A percentile compares a stretch with the other conserved stretches of the same genome.
These are phyloP conservation scores for Ellobius talpinus DNA, from an alignment of 2,113 vertebrate species.

Conservation along the genomic window DNA sequence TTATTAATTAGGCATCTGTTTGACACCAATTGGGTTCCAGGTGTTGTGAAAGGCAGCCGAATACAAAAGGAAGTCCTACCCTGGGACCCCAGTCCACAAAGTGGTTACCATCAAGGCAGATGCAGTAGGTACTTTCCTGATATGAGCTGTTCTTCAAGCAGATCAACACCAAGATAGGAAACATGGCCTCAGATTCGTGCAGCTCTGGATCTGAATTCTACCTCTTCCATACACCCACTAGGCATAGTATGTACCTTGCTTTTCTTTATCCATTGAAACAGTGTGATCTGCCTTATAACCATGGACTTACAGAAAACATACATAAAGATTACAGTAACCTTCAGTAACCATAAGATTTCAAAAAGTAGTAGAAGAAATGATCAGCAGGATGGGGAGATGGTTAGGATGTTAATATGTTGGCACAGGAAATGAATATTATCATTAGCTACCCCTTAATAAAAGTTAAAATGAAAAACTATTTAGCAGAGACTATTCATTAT, in stretches of 20 bases:
- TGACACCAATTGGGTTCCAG: background rate
- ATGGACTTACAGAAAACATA: background rate
- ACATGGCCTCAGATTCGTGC: background rate
- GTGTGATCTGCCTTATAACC: background rate
- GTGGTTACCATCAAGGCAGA: background rate
- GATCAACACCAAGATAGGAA: background rate
- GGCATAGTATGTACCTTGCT: background rate
- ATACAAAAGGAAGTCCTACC: background rate
- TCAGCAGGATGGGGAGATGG: background rate
- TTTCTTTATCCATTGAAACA: background rate
- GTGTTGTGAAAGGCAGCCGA: background rate
- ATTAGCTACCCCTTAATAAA: background rate
- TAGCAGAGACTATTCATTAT: conserved; percentile 43
- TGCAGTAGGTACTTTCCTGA: rapidly evolving
- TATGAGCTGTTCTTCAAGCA: background rate
- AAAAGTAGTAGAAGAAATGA: background rate
- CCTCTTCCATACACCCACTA: background rate
- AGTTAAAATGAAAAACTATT: conserved; percentile 16
- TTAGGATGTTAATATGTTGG: background rate
- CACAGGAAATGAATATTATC: background rate
- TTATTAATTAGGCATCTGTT: background rate
- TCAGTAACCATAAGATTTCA: background rate
- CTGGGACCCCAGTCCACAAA: background rate
- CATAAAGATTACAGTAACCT: background rate
- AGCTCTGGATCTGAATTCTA: background rate